A percentile compares a stretch with the other conserved stretches of the same genome.
Conservation (phyloP, 2,888 invertebrate species). For the Tipula unca region DNA sequence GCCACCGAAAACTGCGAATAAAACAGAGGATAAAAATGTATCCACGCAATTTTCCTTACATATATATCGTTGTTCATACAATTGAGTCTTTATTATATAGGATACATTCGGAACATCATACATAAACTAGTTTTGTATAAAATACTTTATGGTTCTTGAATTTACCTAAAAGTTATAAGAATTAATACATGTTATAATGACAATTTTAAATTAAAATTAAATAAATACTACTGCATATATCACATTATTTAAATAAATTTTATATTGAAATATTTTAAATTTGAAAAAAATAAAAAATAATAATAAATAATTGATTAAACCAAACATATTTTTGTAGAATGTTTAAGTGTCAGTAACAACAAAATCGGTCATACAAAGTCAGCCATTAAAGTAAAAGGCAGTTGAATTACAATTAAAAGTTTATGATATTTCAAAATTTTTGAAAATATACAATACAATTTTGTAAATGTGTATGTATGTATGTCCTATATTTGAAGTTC, state of each 20-base stretch:
- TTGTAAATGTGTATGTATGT: too few relatives aligned
- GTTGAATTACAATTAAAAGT: background rate
- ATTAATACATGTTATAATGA: background rate
- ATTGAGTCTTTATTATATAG: background rate
- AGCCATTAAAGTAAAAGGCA: background rate
- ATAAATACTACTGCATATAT: background rate
- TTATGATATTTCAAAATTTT: background rate
- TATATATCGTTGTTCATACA: background rate
- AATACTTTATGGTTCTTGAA: background rate
- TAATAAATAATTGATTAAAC: background rate
- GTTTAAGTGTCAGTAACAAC: background rate
- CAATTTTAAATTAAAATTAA: background rate
- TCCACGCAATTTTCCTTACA: background rate
- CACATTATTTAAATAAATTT: background rate
- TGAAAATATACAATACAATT: too few relatives aligned
- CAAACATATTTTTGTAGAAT: background rate
- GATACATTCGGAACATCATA: background rate
- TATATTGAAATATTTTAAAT: background rate
- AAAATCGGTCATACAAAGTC: background rate
- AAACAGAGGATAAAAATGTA: background rate
- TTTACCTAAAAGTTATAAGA: background rate
- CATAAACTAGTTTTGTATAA: background rate
- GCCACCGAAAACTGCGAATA: background rate
- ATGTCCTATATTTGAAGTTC: background rate
- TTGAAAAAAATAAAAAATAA: background rate